Conservation (phyloP, 2,797 vertebrate species). For the Knipowitschia caucasica region DNA sequence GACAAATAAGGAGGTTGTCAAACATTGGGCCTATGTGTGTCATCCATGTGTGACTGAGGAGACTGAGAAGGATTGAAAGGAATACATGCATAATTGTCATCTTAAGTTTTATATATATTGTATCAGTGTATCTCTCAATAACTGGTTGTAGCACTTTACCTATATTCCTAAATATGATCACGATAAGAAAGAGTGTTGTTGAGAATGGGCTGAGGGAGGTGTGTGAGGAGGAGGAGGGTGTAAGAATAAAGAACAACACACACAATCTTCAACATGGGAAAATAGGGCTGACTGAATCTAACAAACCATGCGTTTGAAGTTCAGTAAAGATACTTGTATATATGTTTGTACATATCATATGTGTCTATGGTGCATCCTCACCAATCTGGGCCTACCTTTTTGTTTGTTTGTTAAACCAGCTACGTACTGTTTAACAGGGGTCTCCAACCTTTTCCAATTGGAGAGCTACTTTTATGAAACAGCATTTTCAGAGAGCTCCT, state of each 20-base stretch:
- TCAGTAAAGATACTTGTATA: constrained; percentile 78
- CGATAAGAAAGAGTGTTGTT: constrained; percentile 22
- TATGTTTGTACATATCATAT: constrained; percentile 57
- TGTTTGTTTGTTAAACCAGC: constrained; percentile 39
- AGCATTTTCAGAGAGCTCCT: too few relatives aligned
- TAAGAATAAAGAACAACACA: constrained; percentile 55
- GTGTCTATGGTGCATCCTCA: constrained; percentile 28
- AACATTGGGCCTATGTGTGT: constrained; percentile 11
- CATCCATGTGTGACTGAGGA: constrained; percentile 17
- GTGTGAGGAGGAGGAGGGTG: constrained; percentile 30
- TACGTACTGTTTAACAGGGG: too few relatives aligned
- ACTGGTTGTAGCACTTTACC: constrained; percentile 80
- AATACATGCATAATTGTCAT: constrained; percentile 28
- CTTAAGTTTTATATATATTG: constrained; percentile 11
- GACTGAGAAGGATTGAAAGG: constrained; percentile 14
- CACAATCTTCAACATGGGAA: constrained; percentile 74
- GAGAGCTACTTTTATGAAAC: too few relatives aligned
- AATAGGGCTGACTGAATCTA: constrained; percentile 83
- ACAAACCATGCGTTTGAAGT: constrained; percentile 72
- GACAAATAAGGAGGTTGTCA: constrained; percentile 19
- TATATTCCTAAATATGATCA: constrained; percentile 51
- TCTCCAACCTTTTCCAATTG: too few relatives aligned
- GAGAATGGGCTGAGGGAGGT: constrained; percentile 18
- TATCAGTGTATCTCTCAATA: constrained; percentile 53
- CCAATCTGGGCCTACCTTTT: constrained; percentile 32